Evolutionary conservation across 2,113 vertebrate genomes (phyloP), one percentile per base, ranked within the genome.

Genomic region (Prinia subflava): DNA sequence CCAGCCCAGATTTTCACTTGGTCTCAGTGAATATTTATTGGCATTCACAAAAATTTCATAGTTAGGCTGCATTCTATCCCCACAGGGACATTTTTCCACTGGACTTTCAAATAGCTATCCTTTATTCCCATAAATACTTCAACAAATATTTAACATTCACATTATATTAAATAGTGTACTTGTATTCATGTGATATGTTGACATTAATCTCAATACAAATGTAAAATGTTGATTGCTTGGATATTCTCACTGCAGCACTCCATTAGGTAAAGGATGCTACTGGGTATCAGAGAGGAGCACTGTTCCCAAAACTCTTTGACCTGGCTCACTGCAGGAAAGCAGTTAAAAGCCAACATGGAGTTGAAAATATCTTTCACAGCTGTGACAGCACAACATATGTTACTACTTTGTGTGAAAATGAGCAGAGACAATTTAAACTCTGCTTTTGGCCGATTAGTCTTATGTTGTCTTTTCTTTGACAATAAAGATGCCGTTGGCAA

Each of bases 331-430:
- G 24, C 41, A 90, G 78, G 76, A 59, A 87, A 83, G 76, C 76
- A 50, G 60, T 75, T 90, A 83, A 80, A 94, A 93, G 83, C 56
- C 60, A 59, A 70, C 0, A 1, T 74, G 39, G 79, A 84, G 57
- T 59, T 78, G 85, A 83, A 95, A 94, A 74, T 83, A 69, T 80
- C 82, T 81, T 94, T 93, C 90, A 86, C 78, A 90, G 93, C 90
- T 96, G 94, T 92, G 90, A 86, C 82, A 92, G 71, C 31, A 59
- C 82, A 90, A 70, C 94, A 95, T 83, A 92, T 90, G 88, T 90
- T 93, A 64, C 35, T 62, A 27, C 75, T 96, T 95, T 56, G 68
- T 83, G 92, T 93, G 93, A 96, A 95, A 95, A 90, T 10, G 69
- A 94, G 69, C 62, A 90, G 92, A 88, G 88, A 60, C 69, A 82